Conservation (phyloP, 2,888 invertebrate species). For the Aphidoletes aphidimyza region DNA sequence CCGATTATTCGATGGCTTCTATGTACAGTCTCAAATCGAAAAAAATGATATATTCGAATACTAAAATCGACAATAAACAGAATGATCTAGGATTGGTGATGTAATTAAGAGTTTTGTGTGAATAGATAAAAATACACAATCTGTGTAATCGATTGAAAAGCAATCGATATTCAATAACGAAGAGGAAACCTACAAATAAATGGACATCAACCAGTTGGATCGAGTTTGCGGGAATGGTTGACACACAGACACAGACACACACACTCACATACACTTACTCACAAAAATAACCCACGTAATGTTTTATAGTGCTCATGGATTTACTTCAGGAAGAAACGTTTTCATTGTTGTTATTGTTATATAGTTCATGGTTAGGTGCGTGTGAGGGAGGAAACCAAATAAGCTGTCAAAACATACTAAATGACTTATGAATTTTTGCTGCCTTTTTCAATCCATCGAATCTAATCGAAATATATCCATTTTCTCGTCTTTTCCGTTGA, state of each 20-base stretch:
- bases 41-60: too few relatives aligned
- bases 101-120: neutral
- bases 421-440: conserved; percentile 25
- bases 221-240: neutral
- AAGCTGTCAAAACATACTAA: neutral
- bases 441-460: neutral
- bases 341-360: conserved; percentile 14
- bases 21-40: too few relatives aligned
- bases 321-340: neutral
- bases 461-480: neutral
- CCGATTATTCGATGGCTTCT: too few relatives aligned
- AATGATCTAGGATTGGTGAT: neutral
- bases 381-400: neutral
- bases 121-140: neutral
- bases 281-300: neutral
- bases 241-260: neutral
- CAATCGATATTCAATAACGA: conserved; percentile 31
- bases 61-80: neutral
- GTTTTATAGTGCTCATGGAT: neutral
- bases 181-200: neutral
- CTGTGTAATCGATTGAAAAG: conserved; percentile 6
- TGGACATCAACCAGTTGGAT: neutral
- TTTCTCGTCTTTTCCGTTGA: neutral
- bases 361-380: conserved; percentile 16
- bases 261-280: neutral